Conservation (phyloP, 2,888 invertebrate genomes). For the Drosophila mettleri region DNA sequence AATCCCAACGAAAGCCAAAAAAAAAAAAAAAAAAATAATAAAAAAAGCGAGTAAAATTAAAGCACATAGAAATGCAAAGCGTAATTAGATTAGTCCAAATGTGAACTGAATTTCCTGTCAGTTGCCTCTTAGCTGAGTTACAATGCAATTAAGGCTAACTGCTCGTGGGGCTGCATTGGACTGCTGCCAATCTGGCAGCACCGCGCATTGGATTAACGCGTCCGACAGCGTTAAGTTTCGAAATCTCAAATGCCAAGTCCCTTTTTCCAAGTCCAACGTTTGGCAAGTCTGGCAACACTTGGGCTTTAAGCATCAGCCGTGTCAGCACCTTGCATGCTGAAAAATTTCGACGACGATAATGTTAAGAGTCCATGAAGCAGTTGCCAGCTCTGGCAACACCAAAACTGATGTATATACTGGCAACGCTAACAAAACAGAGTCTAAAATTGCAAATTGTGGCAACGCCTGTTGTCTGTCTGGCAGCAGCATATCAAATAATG, state of each 20-base stretch:
- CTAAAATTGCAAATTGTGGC: not conserved
- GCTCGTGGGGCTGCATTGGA: not conserved
- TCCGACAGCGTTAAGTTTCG: too few species aligned
- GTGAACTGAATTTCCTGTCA: not conserved
- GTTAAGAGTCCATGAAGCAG: too few species aligned
- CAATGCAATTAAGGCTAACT: not conserved
- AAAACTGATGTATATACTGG: too few species aligned
- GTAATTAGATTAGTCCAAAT: slow-evolving; percentile 10
- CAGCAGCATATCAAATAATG: not conserved
- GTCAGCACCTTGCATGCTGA: not conserved
- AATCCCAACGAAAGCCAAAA: not conserved
- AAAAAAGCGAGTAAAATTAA: not conserved
- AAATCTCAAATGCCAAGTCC: too few species aligned
- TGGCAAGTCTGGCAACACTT: not conserved
- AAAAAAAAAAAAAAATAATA: not conserved
- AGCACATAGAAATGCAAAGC: slow-evolving; percentile 13
- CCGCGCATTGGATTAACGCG: not conserved
- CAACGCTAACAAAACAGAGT: not conserved
- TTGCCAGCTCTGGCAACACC: not conserved
- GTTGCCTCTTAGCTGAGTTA: not conserved
- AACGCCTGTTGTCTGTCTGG: not conserved
- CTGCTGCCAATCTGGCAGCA: slow-evolving; percentile 7
- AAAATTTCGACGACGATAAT: too few species aligned
- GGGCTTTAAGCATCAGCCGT: not conserved
- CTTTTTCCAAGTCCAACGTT: not conserved